Base-by-base conservation (phyloP, 2,113 vertebrate species). In the Pipra filicauda region DNA sequence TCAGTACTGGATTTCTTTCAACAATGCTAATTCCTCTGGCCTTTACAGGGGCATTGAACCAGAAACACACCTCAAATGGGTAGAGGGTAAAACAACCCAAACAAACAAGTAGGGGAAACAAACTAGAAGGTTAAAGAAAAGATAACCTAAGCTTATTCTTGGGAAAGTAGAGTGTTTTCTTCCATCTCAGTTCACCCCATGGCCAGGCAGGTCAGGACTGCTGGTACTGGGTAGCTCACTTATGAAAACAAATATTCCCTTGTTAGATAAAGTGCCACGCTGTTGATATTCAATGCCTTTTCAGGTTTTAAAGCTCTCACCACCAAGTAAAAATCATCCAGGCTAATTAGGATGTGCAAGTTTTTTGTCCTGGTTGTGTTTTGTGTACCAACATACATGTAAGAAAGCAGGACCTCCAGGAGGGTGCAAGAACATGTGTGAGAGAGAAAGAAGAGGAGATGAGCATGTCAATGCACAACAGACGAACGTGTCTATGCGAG, bases 91-190 rank as follows among this genome's bases (percentile, higher is more conserved):
- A 96, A 97, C 91, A 97, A 97, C 91, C 62, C 96, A 96, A 97
- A 98, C 97, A 98, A 97, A 98, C 97, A 98, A 98, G 97, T 65
- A 95, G 72, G 93, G 84, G 85, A 98, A 98, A 98, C 92, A 97
- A 97, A 97, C 96, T 88, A 61, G 79, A 69, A 97, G 96, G 96
- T 94, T 96, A 95, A 95, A 96, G 73, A 77, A 95, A 96, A 97
- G 96, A 98, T 97, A 96, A 96, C 80, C 75, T 85, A 51, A 58
- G 88, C 70, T 72, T 74, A 71, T 94, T 89, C 91, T 41, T 89
- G 91, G 95, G 96, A 97, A 96, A 70, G 64, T 82, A 85, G 82
- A 84, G 71, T 91, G 66, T 83, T 95, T 95, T 95, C 93, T 93
- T 96, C 74, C 76, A 95, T 79, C 61, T 96, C 91, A 93, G 89